Evolutionary conservation across 2,888 invertebrate species (phyloP).

Genomic region (Orchesellides sinensis): DNA sequence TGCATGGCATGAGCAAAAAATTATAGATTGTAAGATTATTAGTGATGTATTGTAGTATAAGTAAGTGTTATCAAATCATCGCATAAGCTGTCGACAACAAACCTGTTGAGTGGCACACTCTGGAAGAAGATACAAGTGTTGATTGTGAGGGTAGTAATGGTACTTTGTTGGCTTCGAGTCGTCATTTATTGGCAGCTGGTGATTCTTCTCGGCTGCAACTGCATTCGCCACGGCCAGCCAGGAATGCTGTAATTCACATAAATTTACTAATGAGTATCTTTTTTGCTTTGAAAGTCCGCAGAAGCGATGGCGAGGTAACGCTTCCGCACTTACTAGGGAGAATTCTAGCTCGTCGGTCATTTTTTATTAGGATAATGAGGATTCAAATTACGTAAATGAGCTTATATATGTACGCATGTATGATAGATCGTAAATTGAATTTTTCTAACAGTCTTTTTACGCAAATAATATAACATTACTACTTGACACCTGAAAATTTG

Average conservation of each 20-base stretch:
- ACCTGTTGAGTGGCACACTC: conserved; percentile 97
- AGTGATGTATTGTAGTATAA: not conserved
- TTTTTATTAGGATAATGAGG: conserved; percentile 8
- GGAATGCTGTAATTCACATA: conserved; percentile 57
- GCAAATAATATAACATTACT: no score
- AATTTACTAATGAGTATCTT: conserved; percentile 28
- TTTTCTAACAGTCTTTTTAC: no score
- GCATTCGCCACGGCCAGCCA: conserved; percentile 74
- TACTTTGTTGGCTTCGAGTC: conserved; percentile 92
- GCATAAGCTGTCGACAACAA: conserved; percentile 67
- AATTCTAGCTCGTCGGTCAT: conserved; percentile 9
- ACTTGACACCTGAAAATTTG: no score
- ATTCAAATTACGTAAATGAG: conserved; percentile 30
- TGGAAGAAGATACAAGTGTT: conserved; percentile 93
- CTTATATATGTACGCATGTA: no score
- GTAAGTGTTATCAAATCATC: conserved; percentile 23
- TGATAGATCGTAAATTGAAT: conserved; percentile 30
- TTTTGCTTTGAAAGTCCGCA: conserved; percentile 17
- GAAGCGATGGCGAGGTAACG: conserved; percentile 44
- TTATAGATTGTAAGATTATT: no score
- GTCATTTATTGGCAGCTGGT: conserved; percentile 76
- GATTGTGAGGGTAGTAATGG: conserved; percentile 95
- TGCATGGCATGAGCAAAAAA: no score
- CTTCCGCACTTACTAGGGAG: not conserved
- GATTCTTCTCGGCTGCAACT: conserved; percentile 70